Evolutionary conservation across 2,797 vertebrate genomes (phyloP), one percentile per base, ranked within the genome.

Genomic region (Spondyliosoma cantharus): DNA sequence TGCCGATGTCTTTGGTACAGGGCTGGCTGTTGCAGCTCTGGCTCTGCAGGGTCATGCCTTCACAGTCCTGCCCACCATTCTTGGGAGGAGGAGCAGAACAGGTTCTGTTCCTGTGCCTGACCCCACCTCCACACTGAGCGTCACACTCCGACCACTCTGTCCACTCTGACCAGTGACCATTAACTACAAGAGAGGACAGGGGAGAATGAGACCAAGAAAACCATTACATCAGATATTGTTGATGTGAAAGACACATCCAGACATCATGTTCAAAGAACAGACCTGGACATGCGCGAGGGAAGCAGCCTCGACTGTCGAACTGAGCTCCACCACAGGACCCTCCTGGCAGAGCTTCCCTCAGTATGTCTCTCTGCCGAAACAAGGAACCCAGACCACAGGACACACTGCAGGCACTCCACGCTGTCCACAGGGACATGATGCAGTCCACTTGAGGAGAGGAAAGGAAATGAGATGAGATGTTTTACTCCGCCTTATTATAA

Each of bases 51-150:
- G 89, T 90, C 69, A 94, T 90, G 8, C 97, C 97, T 0, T 92
- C 81, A 19, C 97, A 98, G 19, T 93, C 91, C 15, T 53, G 87
- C 0, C 97, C 97, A 0, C 94, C 91, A 0, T 97, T 97, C 88
- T 98, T 98, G 1, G 96, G 96, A 0, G 96, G 96, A 13, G 97
- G 97, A 49, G 95, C 91, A 0, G 95, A 92, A 83, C 97, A 98
- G 82, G 85, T 93, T 60, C 97, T 93, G 53, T 57, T 91, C 65
- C 96, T 96, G 76, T 76, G 91, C 62, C 78, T 92, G 56, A 95
- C 89, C 0, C 96, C 97, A 4, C 96, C 96, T 25, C 96, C 95
- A 25, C 97, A 98, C 7, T 68, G 53, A 1, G 90, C 91, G 0
- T 96, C 95, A 60, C 97, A 97, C 20, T 86, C 81, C 0, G 95